These are phyloP conservation scores for Aporophyla lueneburgensis DNA, from an alignment of 2,888 invertebrate species.

Conservation along the genomic window DNA sequence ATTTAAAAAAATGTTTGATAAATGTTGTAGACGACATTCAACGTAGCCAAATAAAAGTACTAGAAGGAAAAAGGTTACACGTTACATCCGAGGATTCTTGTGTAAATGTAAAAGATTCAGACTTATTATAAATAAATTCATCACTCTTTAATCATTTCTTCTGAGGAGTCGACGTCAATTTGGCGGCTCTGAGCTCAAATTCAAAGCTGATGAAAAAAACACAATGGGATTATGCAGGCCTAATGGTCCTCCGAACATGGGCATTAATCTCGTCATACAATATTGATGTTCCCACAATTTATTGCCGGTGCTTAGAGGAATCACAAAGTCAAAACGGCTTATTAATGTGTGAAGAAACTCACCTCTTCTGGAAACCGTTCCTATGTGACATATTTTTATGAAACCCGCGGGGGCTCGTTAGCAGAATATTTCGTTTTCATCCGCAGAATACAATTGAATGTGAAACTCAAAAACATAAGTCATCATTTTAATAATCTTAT, in stretches of 20 bases:
- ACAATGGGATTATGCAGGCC: slow-evolving; percentile 89
- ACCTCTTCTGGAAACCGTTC: slow-evolving; percentile 81
- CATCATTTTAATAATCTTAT: slow-evolving; percentile 84
- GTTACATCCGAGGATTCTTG: slow-evolving; percentile 26
- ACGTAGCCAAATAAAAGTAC: slow-evolving; percentile 37
- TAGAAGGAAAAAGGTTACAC: slow-evolving; percentile 27
- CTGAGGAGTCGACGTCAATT: slow-evolving; percentile 81
- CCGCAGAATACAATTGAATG: slow-evolving; percentile 89
- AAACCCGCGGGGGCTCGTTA: slow-evolving; percentile 85
- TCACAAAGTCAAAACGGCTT: slow-evolving; percentile 88
- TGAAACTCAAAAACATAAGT: slow-evolving; percentile 86
- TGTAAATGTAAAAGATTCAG: slow-evolving; percentile 56
- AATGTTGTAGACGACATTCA: slow-evolving; percentile 18
- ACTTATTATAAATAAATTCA: slow-evolving; percentile 81
- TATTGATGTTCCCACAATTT: slow-evolving; percentile 89
- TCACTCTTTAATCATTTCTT: slow-evolving; percentile 82
- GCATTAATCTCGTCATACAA: slow-evolving; percentile 90
- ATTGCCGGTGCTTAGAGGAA: slow-evolving; percentile 84
- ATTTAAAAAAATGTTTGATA: slow-evolving; percentile 45
- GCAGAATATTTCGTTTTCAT: slow-evolving; percentile 84
- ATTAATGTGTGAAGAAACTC: slow-evolving; percentile 90
- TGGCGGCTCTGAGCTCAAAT: slow-evolving; percentile 81
- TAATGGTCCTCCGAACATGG: slow-evolving; percentile 89
- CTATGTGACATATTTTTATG: slow-evolving; percentile 86
- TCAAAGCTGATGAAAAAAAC: slow-evolving; percentile 84